A percentile compares a stretch with the other conserved stretches of the same genome.
phyloP scores from a whole-genome alignment of 1,140 invertebrate species.

The Gonatopus flavifemur region DNA sequence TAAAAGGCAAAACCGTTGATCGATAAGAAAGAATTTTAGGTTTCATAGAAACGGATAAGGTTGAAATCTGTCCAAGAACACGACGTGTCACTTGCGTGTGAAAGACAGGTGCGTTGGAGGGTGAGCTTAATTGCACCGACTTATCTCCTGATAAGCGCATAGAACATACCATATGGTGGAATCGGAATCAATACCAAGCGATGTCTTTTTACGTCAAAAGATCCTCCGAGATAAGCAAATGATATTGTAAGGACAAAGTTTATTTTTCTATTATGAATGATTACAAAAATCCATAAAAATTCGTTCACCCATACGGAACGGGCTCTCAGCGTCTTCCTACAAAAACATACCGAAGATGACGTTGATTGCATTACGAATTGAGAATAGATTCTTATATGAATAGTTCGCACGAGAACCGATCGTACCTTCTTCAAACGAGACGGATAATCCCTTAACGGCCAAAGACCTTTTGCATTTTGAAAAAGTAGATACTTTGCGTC shows the following conservation, averaged over 20 bases:
- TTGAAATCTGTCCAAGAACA: slow-evolving; percentile 18
- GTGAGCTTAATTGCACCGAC: slow-evolving; percentile 30
- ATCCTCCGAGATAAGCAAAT: slow-evolving; percentile 10
- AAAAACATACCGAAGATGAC: no score
- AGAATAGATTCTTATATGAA: no score
- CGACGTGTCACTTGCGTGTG: slow-evolving; percentile 16
- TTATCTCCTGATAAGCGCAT: slow-evolving; percentile 34
- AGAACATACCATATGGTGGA: slow-evolving; percentile 26
- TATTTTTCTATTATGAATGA: no score
- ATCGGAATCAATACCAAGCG: slow-evolving; percentile 17
- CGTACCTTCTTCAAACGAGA: no score
- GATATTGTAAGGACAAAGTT: no score
- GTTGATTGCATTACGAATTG: no score
- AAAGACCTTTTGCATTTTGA: slow-evolving; percentile 32
- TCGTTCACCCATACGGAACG: no score
- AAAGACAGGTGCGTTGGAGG: slow-evolving; percentile 26
- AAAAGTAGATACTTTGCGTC: slow-evolving; percentile 42
- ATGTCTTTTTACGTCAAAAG: slow-evolving; percentile 19
- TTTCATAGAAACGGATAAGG: slow-evolving; percentile 12
- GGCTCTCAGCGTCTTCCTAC: no score
- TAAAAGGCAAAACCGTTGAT: slow-evolving; percentile 22
- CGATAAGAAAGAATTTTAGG: slow-evolving; percentile 26
- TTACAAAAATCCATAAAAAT: no score
- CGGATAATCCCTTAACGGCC: no score
- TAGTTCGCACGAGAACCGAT: no score